These are phyloP conservation scores for Incurvaria masculella DNA, from an alignment of 2,888 invertebrate species.

Conservation along the genomic window DNA sequence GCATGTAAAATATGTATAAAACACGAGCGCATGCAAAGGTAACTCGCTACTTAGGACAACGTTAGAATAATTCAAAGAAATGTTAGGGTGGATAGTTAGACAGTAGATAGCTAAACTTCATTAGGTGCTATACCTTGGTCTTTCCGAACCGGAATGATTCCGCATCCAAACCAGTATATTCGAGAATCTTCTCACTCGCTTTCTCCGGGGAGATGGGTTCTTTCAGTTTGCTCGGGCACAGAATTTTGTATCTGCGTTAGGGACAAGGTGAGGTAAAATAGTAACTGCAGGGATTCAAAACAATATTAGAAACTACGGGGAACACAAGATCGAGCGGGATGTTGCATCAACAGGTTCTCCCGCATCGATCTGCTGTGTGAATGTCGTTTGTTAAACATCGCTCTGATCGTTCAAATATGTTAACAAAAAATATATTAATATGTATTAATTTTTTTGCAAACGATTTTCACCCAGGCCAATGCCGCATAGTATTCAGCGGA, in stretches of 20 bases:
- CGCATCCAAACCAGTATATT: constrained; percentile 78
- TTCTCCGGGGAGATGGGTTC: constrained; percentile 70
- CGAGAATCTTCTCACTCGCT: constrained; percentile 80
- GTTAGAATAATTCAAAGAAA: too few relatives aligned
- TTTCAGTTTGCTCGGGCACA: constrained; percentile 89
- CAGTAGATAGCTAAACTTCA: too few relatives aligned
- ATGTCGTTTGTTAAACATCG: too few relatives aligned
- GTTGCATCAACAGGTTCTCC: too few relatives aligned
- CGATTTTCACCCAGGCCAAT: background rate
- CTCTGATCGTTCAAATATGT: too few relatives aligned
- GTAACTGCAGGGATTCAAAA: background rate
- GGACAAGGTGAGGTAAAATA: background rate
- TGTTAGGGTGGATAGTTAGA: constrained; percentile 15
- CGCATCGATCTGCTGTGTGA: too few relatives aligned
- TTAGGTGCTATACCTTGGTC: constrained; percentile 88
- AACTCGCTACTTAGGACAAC: background rate
- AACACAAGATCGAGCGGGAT: too few relatives aligned
- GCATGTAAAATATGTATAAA: too few relatives aligned
- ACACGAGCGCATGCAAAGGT: background rate
- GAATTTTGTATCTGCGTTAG: constrained; percentile 96
- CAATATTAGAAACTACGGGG: background rate
- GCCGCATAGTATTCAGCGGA: background rate
- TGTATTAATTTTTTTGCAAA: too few relatives aligned
- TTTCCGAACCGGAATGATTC: constrained; percentile 94
- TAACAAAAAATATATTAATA: too few relatives aligned